These are phyloP conservation scores for Hippocampus kuda DNA, from an alignment of 2,797 vertebrate genomes.

Conservation along the genomic window DNA sequence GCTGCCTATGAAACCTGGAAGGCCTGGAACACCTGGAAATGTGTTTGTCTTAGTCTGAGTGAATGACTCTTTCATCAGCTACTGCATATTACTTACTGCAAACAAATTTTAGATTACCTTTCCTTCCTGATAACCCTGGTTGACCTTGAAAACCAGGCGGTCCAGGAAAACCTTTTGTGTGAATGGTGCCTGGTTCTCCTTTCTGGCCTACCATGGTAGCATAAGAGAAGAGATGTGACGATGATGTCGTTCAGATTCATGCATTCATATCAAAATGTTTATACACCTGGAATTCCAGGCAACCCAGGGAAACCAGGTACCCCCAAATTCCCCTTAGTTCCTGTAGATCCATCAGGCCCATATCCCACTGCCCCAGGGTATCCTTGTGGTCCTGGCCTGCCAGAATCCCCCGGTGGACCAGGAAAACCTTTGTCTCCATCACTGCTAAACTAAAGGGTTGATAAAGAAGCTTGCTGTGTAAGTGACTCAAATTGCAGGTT, in stretches of 20 bases:
- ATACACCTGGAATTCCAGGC: slow-evolving; percentile 55
- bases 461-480: background rate
- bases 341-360: slow-evolving; percentile 43
- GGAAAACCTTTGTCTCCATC: slow-evolving; percentile 37
- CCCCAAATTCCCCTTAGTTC: slow-evolving; percentile 49
- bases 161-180: slow-evolving; percentile 28
- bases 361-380: slow-evolving; percentile 37
- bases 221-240: background rate
- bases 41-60: background rate
- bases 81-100: background rate
- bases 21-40: slow-evolving; percentile 43
- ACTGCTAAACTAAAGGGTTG: slow-evolving; percentile 27
- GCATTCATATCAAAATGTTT: background rate
- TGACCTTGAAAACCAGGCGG: slow-evolving; percentile 46
- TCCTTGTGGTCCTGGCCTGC: slow-evolving; percentile 43
- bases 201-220: slow-evolving; percentile 47
- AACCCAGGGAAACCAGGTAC: slow-evolving; percentile 52
- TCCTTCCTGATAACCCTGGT: slow-evolving; percentile 39
- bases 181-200: slow-evolving; percentile 42
- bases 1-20: slow-evolving; percentile 27
- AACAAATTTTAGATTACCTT: slow-evolving; percentile 31
- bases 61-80: background rate
- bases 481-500: background rate
- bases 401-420: slow-evolving; percentile 47
- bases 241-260: background rate